A percentile compares a stretch with the other conserved stretches of the same genome.
phyloP scores from a whole-genome alignment of 2,113 vertebrate genomes.

The Dipodomys ordii region DNA sequence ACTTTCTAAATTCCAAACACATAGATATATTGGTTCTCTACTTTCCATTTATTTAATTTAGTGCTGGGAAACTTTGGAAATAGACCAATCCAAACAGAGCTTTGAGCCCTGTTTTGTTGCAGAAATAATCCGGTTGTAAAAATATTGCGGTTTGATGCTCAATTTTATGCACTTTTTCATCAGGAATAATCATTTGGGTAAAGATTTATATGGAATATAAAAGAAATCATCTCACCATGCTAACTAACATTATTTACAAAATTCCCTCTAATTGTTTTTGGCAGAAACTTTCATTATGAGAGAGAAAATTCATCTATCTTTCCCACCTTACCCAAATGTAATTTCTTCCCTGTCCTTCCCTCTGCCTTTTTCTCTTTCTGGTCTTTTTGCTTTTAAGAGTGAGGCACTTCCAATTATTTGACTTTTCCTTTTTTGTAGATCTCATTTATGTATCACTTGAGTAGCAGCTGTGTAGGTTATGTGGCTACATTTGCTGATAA shows the following conservation, averaged over 20 bases:
- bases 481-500: not conserved
- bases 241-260: not conserved
- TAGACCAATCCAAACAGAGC: not conserved
- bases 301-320: not conserved
- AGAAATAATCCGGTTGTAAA: not conserved
- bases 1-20: not conserved
- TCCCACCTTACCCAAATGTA: not conserved
- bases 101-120: not conserved
- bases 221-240: too few relatives aligned
- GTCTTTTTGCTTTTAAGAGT: not conserved
- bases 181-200: slow-evolving; percentile 6
- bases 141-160: not conserved
- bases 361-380: not conserved
- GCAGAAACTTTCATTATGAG: not conserved
- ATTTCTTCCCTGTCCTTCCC: not conserved
- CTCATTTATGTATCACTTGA: not conserved
- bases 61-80: slow-evolving; percentile 11
- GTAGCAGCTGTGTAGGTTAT: not conserved
- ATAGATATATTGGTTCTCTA: not conserved
- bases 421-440: not conserved
- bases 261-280: not conserved
- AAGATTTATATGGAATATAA: not conserved
- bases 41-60: slow-evolving; percentile 49
- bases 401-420: not conserved
- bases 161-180: slow-evolving; percentile 8